phyloP scores from a whole-genome alignment of 2,797 vertebrate genomes.

The Pogonophryne albipinna region DNA sequence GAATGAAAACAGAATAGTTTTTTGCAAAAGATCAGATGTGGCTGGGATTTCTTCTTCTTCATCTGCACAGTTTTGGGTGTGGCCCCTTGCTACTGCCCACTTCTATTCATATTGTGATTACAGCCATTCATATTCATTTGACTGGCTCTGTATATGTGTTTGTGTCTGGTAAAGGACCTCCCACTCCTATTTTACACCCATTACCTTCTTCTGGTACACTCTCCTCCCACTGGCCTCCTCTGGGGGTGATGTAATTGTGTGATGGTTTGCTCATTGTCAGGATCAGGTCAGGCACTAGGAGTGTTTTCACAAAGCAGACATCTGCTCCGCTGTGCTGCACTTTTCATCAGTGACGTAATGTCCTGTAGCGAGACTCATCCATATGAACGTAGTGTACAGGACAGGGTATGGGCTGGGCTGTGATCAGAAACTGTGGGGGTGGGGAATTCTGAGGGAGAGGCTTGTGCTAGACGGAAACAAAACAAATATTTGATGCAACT shows the following conservation, averaged over 20 bases:
- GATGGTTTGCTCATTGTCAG: slow-evolving; percentile 79
- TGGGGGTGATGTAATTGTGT: slow-evolving; percentile 73
- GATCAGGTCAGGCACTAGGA: slow-evolving; percentile 72
- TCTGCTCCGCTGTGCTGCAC: slow-evolving; percentile 77
- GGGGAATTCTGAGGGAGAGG: slow-evolving; percentile 26
- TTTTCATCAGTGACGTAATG: slow-evolving; percentile 80
- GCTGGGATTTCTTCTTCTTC: neutral
- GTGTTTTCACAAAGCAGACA: slow-evolving; percentile 83
- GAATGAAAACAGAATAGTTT: slow-evolving; percentile 17
- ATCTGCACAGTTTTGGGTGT: slow-evolving; percentile 31
- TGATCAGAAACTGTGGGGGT: slow-evolving; percentile 39
- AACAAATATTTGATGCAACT: neutral
- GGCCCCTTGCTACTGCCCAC: slow-evolving; percentile 16
- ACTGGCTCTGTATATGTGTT: neutral
- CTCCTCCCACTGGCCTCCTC: slow-evolving; percentile 22
- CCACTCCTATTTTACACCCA: slow-evolving; percentile 46
- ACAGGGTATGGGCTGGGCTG: slow-evolving; percentile 7
- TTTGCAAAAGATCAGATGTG: neutral
- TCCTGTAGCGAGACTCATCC: slow-evolving; percentile 50
- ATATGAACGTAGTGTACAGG: slow-evolving; percentile 20
- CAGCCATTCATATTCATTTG: slow-evolving; percentile 72
- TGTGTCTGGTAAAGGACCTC: slow-evolving; percentile 43
- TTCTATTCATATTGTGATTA: slow-evolving; percentile 72
- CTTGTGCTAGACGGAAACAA: slow-evolving; percentile 9
- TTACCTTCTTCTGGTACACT: slow-evolving; percentile 14